Conservation (phyloP, 2,113 vertebrate genomes). For the Oreochromis niloticus region DNA sequence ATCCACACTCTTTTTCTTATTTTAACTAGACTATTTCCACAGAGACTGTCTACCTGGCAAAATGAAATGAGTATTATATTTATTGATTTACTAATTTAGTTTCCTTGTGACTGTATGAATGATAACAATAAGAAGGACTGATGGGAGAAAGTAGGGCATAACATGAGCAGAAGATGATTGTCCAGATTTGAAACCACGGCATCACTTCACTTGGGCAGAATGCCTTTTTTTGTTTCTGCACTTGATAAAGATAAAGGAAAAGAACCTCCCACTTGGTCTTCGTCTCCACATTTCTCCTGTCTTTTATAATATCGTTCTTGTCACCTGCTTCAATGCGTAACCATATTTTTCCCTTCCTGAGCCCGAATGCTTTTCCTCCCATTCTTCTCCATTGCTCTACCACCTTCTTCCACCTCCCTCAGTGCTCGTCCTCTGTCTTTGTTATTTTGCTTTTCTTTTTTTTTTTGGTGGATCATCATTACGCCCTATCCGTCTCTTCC, state of each 20-base stretch:
- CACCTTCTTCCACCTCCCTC: neutral
- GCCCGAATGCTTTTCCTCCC: neutral
- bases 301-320: neutral
- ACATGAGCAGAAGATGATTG: neutral
- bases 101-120: neutral
- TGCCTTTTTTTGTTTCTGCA: neutral
- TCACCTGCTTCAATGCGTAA: neutral
- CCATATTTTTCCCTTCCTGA: neutral
- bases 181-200: neutral
- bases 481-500: constrained; percentile 12
- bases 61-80: neutral
- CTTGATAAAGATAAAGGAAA: neutral
- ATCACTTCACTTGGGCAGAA: neutral
- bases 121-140: neutral
- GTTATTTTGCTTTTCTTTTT: constrained; percentile 12
- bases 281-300: neutral
- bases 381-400: neutral
- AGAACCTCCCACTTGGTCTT: neutral
- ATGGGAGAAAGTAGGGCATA: neutral
- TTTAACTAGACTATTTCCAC: neutral
- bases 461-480: constrained; percentile 27
- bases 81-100: neutral
- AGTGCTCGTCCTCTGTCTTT: constrained; percentile 4
- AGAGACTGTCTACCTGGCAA: neutral
- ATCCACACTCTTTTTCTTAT: neutral